phyloP scores from a whole-genome alignment of 2,797 vertebrate species.

The Myotis myotis region DNA sequence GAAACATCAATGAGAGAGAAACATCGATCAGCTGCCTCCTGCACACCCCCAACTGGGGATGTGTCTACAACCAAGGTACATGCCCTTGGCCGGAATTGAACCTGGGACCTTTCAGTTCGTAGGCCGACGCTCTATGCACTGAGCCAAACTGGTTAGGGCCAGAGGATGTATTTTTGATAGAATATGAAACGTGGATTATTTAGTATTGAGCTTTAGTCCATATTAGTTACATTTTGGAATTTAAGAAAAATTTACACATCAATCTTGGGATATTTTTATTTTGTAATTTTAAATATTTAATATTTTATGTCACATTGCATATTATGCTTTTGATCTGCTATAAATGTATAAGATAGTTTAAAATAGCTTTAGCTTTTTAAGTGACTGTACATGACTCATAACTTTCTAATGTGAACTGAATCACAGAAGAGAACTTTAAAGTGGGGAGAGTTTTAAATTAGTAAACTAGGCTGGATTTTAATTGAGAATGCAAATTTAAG shows the following conservation, averaged over 20 bases:
- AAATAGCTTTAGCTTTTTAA: slow-evolving; percentile 23
- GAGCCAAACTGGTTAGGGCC: too few species aligned
- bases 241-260: background rate
- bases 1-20: too few species aligned
- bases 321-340: background rate
- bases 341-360: slow-evolving; percentile 2
- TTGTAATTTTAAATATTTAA: background rate
- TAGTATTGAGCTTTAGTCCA: slow-evolving; percentile 16
- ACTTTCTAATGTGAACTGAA: slow-evolving; percentile 28
- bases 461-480: background rate
- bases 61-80: too few species aligned
- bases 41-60: too few species aligned
- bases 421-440: slow-evolving; percentile 37
- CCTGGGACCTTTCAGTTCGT: too few species aligned
- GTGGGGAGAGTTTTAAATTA: background rate
- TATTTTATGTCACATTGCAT: slow-evolving; percentile 9
- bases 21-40: too few species aligned
- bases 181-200: background rate
- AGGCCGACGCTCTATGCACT: too few species aligned
- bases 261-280: background rate
- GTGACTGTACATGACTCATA: slow-evolving; percentile 9
- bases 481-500: background rate
- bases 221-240: background rate
- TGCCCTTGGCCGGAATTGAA: too few species aligned
- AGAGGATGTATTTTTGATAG: slow-evolving; percentile 6